Evolutionary conservation across 2,797 vertebrate genomes (phyloP).

Genomic region (Streptopelia turtur): DNA sequence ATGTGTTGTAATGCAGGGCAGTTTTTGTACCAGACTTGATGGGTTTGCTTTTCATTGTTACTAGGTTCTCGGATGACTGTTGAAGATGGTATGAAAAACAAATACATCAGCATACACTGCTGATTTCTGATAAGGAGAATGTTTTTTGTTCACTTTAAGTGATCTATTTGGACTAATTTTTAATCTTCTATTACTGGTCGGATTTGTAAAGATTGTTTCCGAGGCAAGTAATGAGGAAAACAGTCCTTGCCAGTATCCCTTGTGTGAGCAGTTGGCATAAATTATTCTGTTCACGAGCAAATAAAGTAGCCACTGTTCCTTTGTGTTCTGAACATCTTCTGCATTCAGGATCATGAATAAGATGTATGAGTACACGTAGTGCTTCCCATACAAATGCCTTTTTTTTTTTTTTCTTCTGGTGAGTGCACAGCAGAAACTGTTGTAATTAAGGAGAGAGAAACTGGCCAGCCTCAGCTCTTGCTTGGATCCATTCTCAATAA

Average conservation of each 20-base stretch:
- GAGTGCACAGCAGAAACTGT: neutral
- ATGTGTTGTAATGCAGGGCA: neutral
- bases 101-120: neutral
- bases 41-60: neutral
- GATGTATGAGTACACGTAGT: conserved; percentile 14
- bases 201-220: neutral
- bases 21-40: neutral
- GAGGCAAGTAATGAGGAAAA: neutral
- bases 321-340: neutral
- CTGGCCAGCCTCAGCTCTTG: neutral
- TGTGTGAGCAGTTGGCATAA: neutral
- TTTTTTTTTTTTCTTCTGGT: neutral
- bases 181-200: neutral
- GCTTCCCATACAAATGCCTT: neutral
- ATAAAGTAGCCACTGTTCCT: neutral
- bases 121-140: neutral
- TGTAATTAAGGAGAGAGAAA: conserved; percentile 23
- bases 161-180: neutral
- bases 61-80: neutral
- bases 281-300: neutral
- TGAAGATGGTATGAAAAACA: neutral
- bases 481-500: conserved; percentile 36
- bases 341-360: neutral
- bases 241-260: neutral
- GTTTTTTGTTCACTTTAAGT: neutral